Conservation (phyloP, 1,140 invertebrate species). For the Bombus superbus region DNA sequence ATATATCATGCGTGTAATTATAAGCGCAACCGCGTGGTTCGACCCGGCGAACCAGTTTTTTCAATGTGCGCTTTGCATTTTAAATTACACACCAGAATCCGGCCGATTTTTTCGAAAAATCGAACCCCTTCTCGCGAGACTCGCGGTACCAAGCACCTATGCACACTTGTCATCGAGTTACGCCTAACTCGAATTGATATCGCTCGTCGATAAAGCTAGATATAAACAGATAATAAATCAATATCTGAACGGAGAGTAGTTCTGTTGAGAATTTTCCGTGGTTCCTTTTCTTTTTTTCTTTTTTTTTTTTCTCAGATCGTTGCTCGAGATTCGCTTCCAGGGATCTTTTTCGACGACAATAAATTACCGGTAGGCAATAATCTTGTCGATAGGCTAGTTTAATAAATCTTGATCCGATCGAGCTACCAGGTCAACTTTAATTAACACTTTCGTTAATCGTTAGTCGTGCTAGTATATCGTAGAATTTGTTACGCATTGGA, state of each 20-base stretch:
- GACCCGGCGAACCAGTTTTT: conserved; percentile 39
- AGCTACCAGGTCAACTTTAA: background rate
- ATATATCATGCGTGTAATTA: conserved; percentile 47
- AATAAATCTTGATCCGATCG: background rate
- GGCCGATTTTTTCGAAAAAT: background rate
- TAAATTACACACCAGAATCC: conserved; percentile 4
- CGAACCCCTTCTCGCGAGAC: background rate
- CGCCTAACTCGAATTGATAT: conserved; percentile 21
- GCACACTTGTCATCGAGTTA: conserved; percentile 24
- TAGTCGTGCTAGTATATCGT: background rate
- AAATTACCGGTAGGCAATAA: conserved; percentile 3
- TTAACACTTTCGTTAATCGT: background rate
- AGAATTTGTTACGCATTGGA: background rate
- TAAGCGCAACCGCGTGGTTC: conserved; percentile 34
- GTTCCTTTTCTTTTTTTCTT: too few species aligned
- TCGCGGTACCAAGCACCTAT: background rate
- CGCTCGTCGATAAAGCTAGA: background rate
- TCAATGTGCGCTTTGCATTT: conserved; percentile 41
- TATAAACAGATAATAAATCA: conserved; percentile 41
- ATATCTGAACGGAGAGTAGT: background rate
- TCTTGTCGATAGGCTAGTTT: background rate
- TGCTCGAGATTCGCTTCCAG: background rate
- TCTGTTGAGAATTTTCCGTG: too few species aligned
- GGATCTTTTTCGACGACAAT: background rate
- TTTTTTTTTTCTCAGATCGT: background rate